Base-by-base conservation (phyloP, 2,797 vertebrate genomes). In the Poeciliopsis presidionis region DNA sequence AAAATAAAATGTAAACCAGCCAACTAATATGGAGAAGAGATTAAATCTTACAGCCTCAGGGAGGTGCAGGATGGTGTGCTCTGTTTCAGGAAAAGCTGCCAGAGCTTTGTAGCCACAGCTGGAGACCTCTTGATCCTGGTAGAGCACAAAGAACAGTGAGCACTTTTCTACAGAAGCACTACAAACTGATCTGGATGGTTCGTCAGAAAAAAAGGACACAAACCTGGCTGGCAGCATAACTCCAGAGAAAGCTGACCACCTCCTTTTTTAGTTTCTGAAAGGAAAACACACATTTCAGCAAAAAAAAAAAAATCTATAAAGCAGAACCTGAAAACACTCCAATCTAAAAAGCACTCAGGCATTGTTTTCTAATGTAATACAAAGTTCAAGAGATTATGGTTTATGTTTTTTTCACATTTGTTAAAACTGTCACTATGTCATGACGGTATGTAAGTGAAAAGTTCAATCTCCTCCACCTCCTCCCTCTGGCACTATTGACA, bases 161-260 rank as follows among this genome's bases (percentile, higher is more conserved):
- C 7, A 20, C 47, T 49, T 20, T 47, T 13, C 22, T 9, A 20
- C 39, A 74, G 46, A 0, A 11, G 18, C 20, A 16, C 30, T 2
- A 36, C 36, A 41, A 41, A 41, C 20, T 25, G 18, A 9, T 22
- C 2, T 65, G 33, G 18, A 65, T 55, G 36, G 8, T 22, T 33
- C 3, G 0, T 36, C 30, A 36, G 30, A 41, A 9, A 67, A 22
- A 22, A 25, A 67, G 28, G 8, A 41, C 7, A 88, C 85, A 79
- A 41, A 93, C 98, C 96, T 97, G 91, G 78, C 91, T 97, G 65
- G 95, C 90, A 61, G 97, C 95, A 16, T 97, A 96, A 74, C 63
- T 96, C 98, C 98, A 99, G 25, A 99, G 96, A 69, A 97, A 94
- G 87, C 93, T 95, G 86, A 98, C 90, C 77, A 96, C 95, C 90